Evolutionary conservation across 2,113 vertebrate species (phyloP).

Genomic region (Baryphthengus martii): DNA sequence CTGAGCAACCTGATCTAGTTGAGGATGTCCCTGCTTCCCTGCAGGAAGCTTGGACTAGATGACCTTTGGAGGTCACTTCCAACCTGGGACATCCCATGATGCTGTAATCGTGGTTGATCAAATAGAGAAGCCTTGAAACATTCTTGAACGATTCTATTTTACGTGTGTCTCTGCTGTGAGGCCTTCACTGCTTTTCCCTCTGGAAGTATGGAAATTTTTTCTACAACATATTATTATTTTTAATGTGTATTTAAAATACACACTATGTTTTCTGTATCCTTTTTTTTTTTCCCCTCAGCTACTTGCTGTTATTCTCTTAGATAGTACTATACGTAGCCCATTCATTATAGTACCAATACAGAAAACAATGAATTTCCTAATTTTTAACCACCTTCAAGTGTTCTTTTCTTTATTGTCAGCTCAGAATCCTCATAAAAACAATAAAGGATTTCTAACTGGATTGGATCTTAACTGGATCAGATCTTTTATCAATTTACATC

Average conservation of each 20-base stretch:
- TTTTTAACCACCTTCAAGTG: neutral
- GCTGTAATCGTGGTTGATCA: neutral
- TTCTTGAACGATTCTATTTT: neutral
- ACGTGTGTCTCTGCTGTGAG: neutral
- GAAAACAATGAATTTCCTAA: neutral
- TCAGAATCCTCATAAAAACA: neutral
- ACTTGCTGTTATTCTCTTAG: neutral
- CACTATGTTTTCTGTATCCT: neutral
- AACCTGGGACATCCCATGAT: no score
- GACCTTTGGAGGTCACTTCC: no score
- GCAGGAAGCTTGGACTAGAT: no score
- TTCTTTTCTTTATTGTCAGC: neutral
- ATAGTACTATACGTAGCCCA: neutral
- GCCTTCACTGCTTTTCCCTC: neutral
- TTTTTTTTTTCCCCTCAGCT: neutral
- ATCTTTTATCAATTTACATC: neutral
- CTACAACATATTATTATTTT: neutral
- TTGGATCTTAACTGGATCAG: neutral
- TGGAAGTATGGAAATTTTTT: neutral
- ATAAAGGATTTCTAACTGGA: neutral
- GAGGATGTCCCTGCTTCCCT: no score
- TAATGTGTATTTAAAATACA: neutral
- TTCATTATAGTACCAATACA: neutral
- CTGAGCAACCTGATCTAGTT: no score
- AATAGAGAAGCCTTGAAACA: neutral